Evolutionary conservation across 2,888 invertebrate genomes (phyloP), one percentile per base, ranked within the genome.

Genomic region (Augiades crinisus): DNA sequence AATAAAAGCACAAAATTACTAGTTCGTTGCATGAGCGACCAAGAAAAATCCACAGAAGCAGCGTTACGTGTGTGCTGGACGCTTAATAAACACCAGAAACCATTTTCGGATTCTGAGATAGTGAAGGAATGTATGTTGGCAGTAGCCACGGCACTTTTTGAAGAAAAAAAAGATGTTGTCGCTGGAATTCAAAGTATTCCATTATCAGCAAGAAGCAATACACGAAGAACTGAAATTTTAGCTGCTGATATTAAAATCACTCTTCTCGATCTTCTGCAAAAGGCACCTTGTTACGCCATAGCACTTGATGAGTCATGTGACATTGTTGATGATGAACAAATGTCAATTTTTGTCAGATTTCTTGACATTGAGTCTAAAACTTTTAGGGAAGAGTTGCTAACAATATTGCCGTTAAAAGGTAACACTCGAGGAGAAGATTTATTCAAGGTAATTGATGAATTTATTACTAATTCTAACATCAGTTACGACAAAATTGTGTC

Each of bases 301-400:
- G 64, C 62, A 60, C 55, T 65, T 58, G 65, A 65, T 56, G 62
- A 66, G 47, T 65, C 65, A 56, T 63, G 62, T 63, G 60, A 63
- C 50, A 57, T 63, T 56, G 55, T 59, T 63, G 64, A 64, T 66
- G 58, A 58, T 57, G 62, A 65, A 61, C 62, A 66, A 61, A 61
- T 68, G 61, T 63, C 47, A 21, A 45, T 56, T 49, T 56, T 55
- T 38, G 55, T 47, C 21, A 43, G 47, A 51, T 55, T 51, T 51
- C 43, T 55, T 43, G 55, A 55, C 55, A 47, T 51, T 47, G n/a
- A 30, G 30, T 30, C 30, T 30, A 30, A 30, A 30, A 30, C 30
- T 30, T 52, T 47, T 59, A 57, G 57, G 57, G 57, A 59, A 58
- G 54, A 60, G 59, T 59, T 59, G 53, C 53, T 49, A 45, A 19